Percentiles rank a stretch among this genome's conserved stretches.
Evolutionary conservation across 2,113 vertebrate genomes (phyloP).

Genomic region (Arizona elegans): DNA sequence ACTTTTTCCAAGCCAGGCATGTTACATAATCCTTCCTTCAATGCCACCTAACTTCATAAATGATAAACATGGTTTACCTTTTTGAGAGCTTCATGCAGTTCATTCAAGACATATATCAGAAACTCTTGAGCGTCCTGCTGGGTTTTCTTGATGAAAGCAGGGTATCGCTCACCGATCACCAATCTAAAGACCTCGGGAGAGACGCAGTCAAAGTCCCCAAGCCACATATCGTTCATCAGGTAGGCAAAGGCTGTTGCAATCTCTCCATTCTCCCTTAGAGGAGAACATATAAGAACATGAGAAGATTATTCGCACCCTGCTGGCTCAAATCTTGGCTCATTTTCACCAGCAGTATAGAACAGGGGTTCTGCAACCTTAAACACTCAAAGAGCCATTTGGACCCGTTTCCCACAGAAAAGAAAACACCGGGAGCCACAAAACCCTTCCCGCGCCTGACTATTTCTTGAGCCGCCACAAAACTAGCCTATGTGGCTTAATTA

Average conservation of each 20-base stretch:
- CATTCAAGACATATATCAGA: slow-evolving; percentile 79
- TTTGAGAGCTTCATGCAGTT: slow-evolving; percentile 79
- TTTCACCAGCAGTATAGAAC: not conserved
- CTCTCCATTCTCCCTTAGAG: slow-evolving; percentile 55
- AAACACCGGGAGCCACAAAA: too few species aligned
- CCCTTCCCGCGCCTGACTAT: too few species aligned
- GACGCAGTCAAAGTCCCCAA: slow-evolving; percentile 67
- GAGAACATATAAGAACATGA: not conserved
- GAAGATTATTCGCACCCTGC: not conserved
- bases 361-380: too few species aligned
- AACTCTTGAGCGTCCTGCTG: slow-evolving; percentile 87
- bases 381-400: too few species aligned
- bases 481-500: too few species aligned
- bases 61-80: slow-evolving; percentile 60
- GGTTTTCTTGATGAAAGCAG: slow-evolving; percentile 70
- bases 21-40: not conserved
- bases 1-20: not conserved
- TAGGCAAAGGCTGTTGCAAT: slow-evolving; percentile 70
- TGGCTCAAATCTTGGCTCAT: not conserved
- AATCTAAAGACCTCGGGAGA: slow-evolving; percentile 69
- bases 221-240: slow-evolving; percentile 80
- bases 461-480: too few species aligned
- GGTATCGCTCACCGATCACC: slow-evolving; percentile 66
- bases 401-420: too few species aligned
- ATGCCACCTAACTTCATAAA: not conserved